Conservation (phyloP, 2,888 invertebrate species). For the Smittia sp. region DNA sequence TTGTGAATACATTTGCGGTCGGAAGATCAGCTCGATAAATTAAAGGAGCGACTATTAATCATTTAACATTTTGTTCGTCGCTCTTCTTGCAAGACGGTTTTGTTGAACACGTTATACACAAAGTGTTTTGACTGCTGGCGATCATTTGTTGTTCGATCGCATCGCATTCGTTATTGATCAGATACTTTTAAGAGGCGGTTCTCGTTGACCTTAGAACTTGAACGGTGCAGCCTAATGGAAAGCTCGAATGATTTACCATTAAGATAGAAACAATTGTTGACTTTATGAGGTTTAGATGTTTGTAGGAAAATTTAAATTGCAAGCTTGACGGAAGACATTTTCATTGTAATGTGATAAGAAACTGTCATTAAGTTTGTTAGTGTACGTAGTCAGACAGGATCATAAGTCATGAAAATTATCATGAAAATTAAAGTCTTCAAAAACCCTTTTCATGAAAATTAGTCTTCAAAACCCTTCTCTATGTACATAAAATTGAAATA, state of each 20-base stretch:
- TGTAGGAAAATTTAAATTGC: too few relatives aligned
- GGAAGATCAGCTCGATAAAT: conserved; percentile 41
- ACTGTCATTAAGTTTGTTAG: too few relatives aligned
- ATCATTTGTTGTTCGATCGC: neutral
- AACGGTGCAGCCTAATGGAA: too few relatives aligned
- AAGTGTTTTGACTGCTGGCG: neutral
- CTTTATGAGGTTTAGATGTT: too few relatives aligned
- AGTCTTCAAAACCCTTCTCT: conserved; percentile 2
- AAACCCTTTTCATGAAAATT: conserved; percentile 8
- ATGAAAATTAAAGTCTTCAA: too few relatives aligned
- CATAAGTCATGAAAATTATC: too few relatives aligned
- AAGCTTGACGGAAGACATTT: too few relatives aligned
- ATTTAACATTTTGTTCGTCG: conserved; percentile 23
- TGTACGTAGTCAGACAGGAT: too few relatives aligned
- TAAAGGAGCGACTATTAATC: conserved; percentile 42
- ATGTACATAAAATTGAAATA: conserved; percentile 31
- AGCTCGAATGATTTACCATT: neutral
- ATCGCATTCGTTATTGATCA: neutral
- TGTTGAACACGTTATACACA: neutral
- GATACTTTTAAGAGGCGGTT: neutral
- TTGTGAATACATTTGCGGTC: conserved; percentile 33
- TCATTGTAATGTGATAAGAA: too few relatives aligned
- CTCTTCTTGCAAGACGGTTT: neutral
- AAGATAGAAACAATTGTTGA: too few relatives aligned
- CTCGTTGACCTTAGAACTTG: neutral